phyloP scores from a whole-genome alignment of 2,797 vertebrate genomes.

The Uromys caudimaculatus region DNA sequence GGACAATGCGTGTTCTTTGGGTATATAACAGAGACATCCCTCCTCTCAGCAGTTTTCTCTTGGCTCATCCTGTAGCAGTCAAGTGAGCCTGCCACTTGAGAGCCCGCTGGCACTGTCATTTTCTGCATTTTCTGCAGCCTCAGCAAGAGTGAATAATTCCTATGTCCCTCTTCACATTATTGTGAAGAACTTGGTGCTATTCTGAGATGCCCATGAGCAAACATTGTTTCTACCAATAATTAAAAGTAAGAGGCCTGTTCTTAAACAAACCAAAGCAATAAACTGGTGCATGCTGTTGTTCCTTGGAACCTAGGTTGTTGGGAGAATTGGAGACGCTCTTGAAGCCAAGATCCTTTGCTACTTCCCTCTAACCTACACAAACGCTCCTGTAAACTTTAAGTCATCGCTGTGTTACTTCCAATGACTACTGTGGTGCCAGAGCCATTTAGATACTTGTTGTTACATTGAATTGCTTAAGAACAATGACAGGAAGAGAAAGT shows the following conservation, averaged over 20 bases:
- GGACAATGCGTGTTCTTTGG: background rate
- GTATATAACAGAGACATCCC: background rate
- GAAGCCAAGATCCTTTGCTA: background rate
- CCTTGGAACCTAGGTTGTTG: background rate
- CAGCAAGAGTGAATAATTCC: background rate
- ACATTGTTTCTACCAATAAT: slow-evolving; percentile 14
- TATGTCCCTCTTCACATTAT: background rate
- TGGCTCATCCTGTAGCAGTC: slow-evolving; percentile 21
- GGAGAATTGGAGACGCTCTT: too few species aligned
- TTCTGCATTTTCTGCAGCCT: background rate
- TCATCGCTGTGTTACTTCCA: background rate
- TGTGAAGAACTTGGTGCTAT: slow-evolving; percentile 9
- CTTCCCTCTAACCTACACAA: background rate
- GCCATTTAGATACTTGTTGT: background rate
- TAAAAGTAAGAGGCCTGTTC: background rate
- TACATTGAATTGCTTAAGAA: background rate
- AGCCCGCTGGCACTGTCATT: slow-evolving; percentile 25
- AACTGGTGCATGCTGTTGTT: too few species aligned
- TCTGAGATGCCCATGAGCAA: background rate
- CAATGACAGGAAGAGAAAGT: slow-evolving; percentile 28
- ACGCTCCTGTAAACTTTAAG: background rate
- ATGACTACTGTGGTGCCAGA: background rate
- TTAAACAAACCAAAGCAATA: background rate
- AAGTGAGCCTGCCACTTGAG: background rate
- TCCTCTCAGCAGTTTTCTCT: background rate